Evolutionary conservation across 2,113 vertebrate species (phyloP).

Genomic region (Mixornis gularis): DNA sequence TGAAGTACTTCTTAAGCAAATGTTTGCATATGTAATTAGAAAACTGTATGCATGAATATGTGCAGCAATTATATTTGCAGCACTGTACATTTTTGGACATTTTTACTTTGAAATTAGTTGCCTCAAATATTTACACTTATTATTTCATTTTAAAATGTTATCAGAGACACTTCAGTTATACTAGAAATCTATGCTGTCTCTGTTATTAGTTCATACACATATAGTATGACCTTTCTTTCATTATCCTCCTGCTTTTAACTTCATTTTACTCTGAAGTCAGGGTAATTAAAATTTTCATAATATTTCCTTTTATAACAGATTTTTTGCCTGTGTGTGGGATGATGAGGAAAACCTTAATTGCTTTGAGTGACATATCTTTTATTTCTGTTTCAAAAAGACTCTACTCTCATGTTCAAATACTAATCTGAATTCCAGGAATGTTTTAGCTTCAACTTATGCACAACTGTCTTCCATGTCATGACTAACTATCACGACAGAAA

Average conservation of each 20-base stretch:
- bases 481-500: not conserved
- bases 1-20: constrained; percentile 34
- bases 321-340: not conserved
- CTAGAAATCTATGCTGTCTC: not conserved
- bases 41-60: not conserved
- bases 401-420: not conserved
- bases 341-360: not conserved
- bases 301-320: not conserved
- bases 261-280: not conserved
- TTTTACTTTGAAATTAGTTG: not conserved
- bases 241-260: not conserved
- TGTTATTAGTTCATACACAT: not conserved
- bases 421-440: not conserved
- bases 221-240: not conserved
- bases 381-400: not conserved
- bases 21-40: constrained; percentile 27
- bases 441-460: not conserved
- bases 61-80: not conserved
- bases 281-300: not conserved
- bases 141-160: not conserved
- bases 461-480: not conserved
- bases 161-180: not conserved
- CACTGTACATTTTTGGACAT: not conserved
- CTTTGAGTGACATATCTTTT: not conserved
- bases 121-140: not conserved